These are phyloP conservation scores for Sebastes kiyomatsui DNA, from an alignment of 2,797 vertebrate species.

Conservation along the genomic window DNA sequence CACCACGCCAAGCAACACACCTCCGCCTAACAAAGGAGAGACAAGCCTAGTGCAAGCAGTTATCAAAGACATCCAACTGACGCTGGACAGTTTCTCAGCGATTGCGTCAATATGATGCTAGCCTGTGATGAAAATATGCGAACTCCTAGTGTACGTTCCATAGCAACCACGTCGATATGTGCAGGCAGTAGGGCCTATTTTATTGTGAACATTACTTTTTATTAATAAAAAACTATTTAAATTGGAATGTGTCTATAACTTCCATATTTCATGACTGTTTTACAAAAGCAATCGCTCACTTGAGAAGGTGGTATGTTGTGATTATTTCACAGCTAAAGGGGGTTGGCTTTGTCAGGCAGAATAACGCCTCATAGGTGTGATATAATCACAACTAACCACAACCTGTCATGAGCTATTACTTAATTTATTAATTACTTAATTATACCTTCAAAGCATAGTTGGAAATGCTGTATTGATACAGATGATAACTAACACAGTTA, in stretches of 20 bases:
- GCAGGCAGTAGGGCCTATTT: not conserved
- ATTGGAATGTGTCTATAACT: not conserved
- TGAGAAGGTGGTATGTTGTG: not conserved
- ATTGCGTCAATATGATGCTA: too few species aligned
- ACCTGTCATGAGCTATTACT: not conserved
- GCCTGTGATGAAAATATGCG: not conserved
- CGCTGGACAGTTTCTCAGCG: too few species aligned
- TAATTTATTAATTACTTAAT: not conserved
- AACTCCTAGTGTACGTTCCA: not conserved
- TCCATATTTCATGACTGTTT: not conserved
- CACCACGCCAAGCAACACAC: too few species aligned
- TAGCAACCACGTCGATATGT: not conserved
- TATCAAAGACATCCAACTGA: too few species aligned
- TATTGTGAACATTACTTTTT: too few species aligned
- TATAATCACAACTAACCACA: not conserved
- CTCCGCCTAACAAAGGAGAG: too few species aligned
- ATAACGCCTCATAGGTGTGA: not conserved
- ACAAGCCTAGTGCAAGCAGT: too few species aligned
- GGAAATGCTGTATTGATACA: too few species aligned
- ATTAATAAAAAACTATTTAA: not conserved
- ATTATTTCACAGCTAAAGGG: not conserved
- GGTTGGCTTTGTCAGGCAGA: not conserved
- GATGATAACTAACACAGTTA: not conserved
- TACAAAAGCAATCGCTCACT: not conserved
- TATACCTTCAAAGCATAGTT: not conserved